Percentiles rank a stretch among this genome's conserved stretches.
Evolutionary conservation across 2,797 vertebrate species (phyloP).

Genomic region (Phataginus tetradactyla): DNA sequence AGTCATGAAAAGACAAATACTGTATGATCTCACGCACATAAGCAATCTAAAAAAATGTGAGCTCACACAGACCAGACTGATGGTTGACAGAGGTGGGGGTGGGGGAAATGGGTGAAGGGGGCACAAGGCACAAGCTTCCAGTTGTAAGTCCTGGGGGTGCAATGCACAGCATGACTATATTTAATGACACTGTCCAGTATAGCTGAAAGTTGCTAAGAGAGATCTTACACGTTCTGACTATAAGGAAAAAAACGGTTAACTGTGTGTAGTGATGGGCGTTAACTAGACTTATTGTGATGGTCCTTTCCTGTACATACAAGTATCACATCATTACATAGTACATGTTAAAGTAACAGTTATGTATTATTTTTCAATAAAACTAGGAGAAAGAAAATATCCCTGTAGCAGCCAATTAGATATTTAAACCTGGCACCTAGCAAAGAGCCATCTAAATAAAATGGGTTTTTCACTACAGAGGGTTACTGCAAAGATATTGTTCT

Average conservation of each 20-base stretch:
- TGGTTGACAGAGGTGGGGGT: neutral
- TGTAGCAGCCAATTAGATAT: neutral
- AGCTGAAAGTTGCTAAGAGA: neutral
- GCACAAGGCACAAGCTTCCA: neutral
- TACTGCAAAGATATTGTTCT: neutral
- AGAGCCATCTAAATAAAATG: neutral
- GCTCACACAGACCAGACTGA: neutral
- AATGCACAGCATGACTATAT: neutral
- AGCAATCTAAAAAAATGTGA: neutral
- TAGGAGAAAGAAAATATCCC: neutral
- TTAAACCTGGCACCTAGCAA: neutral
- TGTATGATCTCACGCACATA: neutral
- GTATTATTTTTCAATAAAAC: neutral
- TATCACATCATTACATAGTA: neutral
- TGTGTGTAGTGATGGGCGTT: neutral
- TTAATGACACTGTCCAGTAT: neutral
- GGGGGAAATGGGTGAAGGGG: neutral
- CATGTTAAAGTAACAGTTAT: neutral
- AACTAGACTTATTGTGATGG: neutral
- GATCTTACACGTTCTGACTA: neutral
- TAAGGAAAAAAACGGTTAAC: neutral
- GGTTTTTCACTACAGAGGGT: neutral
- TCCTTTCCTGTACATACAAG: accelerated
- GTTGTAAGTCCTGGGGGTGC: neutral
- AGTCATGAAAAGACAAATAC: neutral